These are phyloP conservation scores for Acrobasis repandana DNA, from an alignment of 2,888 invertebrate species.

Conservation along the genomic window DNA sequence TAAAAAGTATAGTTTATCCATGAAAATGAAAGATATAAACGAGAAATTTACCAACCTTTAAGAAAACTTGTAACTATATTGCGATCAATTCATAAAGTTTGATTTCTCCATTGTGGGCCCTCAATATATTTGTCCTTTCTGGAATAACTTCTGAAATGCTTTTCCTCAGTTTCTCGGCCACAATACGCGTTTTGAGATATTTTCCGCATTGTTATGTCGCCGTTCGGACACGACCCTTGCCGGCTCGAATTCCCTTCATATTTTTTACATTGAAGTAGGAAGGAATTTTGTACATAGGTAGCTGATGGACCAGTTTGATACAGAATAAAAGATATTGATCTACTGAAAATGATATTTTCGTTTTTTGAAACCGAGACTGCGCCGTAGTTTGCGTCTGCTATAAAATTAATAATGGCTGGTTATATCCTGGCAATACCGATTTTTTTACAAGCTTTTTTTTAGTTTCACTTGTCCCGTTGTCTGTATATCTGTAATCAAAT, in stretches of 20 bases:
- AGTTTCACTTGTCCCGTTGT: no score
- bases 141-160: conserved; percentile 38
- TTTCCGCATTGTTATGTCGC: conserved; percentile 54
- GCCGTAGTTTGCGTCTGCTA: no score
- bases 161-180: conserved; percentile 40
- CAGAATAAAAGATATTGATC: no score
- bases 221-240: conserved; percentile 49
- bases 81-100: conserved; percentile 2
- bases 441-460: no score
- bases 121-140: conserved; percentile 23
- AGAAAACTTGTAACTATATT: neutral
- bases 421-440: no score
- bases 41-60: neutral
- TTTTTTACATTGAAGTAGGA: conserved; percentile 41
- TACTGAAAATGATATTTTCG: no score
- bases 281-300: conserved; percentile 26
- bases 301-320: no score
- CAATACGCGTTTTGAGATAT: conserved; percentile 44
- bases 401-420: no score
- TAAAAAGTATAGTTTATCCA: no score
- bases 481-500: no score
- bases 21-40: no score
- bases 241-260: conserved; percentile 41
- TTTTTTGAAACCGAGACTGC: no score
- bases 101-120: neutral